Evolutionary conservation across 2,797 vertebrate genomes (phyloP).

Genomic region (Nannoperca obscura): DNA sequence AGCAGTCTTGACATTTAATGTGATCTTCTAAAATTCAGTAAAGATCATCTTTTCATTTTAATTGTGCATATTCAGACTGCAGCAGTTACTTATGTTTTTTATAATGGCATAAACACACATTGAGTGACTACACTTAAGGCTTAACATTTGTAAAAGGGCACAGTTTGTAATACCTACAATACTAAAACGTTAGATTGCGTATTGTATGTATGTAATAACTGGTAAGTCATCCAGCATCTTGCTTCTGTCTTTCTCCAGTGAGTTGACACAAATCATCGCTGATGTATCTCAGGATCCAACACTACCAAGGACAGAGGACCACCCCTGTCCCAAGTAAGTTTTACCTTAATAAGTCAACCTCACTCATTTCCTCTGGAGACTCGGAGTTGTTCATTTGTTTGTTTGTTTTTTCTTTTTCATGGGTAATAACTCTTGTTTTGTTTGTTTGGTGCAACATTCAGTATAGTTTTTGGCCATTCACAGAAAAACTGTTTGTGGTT

Average conservation of each 20-base stretch:
- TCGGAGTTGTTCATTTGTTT: neutral
- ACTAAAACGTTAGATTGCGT: neutral
- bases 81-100: neutral
- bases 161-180: neutral
- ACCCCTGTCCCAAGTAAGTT: constrained; percentile 94
- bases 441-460: neutral
- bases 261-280: constrained; percentile 95
- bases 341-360: neutral
- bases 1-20: neutral
- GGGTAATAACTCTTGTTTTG: neutral
- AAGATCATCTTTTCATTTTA: neutral
- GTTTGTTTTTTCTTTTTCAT: neutral
- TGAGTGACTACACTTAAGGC: neutral
- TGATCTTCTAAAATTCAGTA: neutral
- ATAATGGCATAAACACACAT: neutral
- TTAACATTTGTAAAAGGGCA: neutral
- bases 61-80: neutral
- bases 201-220: neutral
- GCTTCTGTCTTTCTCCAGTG: constrained; percentile 78
- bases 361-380: neutral
- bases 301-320: constrained; percentile 93
- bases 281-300: constrained; percentile 96
- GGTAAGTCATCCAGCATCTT: neutral
- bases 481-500: neutral
- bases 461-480: neutral